Evolutionary conservation across 64 coral and sea anemone genomes (phyloP), one percentile per base, ranked within the genome.

Genomic region (Catalaphyllia jardinei): DNA sequence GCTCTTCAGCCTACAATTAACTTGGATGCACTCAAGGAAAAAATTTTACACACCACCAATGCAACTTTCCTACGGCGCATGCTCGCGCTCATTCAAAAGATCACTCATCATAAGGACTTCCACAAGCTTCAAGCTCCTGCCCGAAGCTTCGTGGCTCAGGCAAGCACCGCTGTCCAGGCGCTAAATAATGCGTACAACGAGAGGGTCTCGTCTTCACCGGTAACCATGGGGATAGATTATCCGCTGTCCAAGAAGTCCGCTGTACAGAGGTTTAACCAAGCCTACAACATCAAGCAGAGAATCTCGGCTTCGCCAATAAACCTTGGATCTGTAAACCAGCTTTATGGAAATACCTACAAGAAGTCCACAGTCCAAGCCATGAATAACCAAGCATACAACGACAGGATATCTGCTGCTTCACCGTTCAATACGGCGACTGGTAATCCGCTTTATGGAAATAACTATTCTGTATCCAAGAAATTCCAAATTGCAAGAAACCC

Each of bases 101-200:
- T 96, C 20, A 96, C 95, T 10, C 95, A 96, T 27, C 95, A 96
- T 51, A 96, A 96, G 83, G 95, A 96, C 64, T 96, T 90, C 87
- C 52, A 87, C n/a, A 96, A 93, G 71, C 91, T 96, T 13, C 82
- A 81, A 28, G 86, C 63, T 51, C 77, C 77, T 0, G 90, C 88
- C 14, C 73, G 90, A 54, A 91, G 87, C 55, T 79, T 91, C 35
- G 90, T 96, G 4, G 80, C 89, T 62, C 88, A 93, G 74, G 95
- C 92, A 22, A 82, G 84, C 14, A 93, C 52, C 24, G 91, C 95
- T 54, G 87, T 93, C 39, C 79, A 82, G 52, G 87, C 86, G 22
- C 60, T 93, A 15, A 93, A 83, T 65, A 89, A 82, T 10, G 92
- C 92, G 51, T 93, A 89, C 25, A 60, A 82, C 31, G 63, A 84